Conservation (phyloP, 92 coral and sea anemone genomes). For the Actinostola sp. region DNA sequence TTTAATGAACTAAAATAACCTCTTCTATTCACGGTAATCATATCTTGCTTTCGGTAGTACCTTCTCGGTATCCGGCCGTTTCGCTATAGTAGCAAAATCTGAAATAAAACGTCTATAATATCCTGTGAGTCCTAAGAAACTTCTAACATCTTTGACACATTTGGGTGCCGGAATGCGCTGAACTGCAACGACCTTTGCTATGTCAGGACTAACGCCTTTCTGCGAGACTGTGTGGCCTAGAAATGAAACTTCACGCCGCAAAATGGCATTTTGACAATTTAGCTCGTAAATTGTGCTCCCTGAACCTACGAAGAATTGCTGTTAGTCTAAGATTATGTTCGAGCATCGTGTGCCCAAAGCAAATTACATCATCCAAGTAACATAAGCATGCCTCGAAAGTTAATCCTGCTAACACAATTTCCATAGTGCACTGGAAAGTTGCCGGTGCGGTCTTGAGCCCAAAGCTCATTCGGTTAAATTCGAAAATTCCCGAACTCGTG, state of each 20-base stretch:
- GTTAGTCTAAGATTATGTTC: slow-evolving; percentile 23
- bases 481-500: too few relatives aligned
- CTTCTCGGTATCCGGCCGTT: too few relatives aligned
- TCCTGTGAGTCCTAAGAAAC: slow-evolving; percentile 44
- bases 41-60: too few relatives aligned
- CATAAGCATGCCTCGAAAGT: slow-evolving; percentile 24
- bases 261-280: too few relatives aligned
- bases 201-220: slow-evolving; percentile 33
- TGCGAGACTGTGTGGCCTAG: slow-evolving; percentile 35
- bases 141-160: slow-evolving; percentile 18
- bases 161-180: slow-evolving; percentile 10
- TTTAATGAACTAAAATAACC: too few relatives aligned
- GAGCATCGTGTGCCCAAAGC: neutral
- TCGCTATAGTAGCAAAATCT: slow-evolving; percentile 28
- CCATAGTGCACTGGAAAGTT: too few relatives aligned
- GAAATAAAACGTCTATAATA: slow-evolving; percentile 30
- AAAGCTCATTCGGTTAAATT: too few relatives aligned
- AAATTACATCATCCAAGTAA: slow-evolving; percentile 37
- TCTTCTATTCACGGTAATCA: too few relatives aligned
- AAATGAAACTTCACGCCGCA: too few relatives aligned
- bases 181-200: slow-evolving; percentile 40
- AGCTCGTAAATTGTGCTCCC: slow-evolving; percentile 31
- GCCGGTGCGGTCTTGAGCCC: too few relatives aligned
- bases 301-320: slow-evolving; percentile 10
- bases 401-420: slow-evolving; percentile 26